Base-by-base conservation (phyloP, 30 jellyfish, hydroid and myxozoan genomes). In the Chrysaora quinquecirrha region DNA sequence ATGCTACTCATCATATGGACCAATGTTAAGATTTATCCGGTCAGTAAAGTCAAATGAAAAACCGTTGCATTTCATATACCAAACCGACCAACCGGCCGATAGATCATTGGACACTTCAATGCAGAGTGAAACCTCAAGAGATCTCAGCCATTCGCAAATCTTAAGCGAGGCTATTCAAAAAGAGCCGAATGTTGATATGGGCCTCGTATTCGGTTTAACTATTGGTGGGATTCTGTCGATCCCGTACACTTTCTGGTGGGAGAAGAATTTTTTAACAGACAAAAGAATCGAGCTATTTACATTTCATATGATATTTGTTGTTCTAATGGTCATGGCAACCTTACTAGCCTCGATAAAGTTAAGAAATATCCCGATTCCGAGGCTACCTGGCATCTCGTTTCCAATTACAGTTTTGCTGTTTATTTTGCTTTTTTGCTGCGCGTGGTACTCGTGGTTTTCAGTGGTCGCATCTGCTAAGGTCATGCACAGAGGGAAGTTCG, bases 191-290 rank as follows among this genome's bases (percentile, higher is more conserved):
- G 66, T 74, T n/a, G 94, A 84, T 27, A 60, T 74, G 56, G 94
- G 94, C 43, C 72, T 84, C 18, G 87, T 84, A 11, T 72, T 84
- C 35, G 94, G 94, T 0, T 34, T 84, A 32, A 74, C 87, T 2
- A 72, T 84, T 38, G 94, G 94, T 1, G 87, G 87, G 1, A 64
- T 84, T 19, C 75, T 84, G 2, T 84, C 94, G 12, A 84, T 84
- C 47, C 94, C 94, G 21, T 84, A 84, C 56, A 84, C 94, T 0
- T 84, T 84, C 34, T 73, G 94, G 87, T 84, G 94, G 94, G 83
- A 84, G 63, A 66, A 73, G n/a, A 64, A 76, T 34, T 49, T 84
- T n/a, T 48, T 84, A n/a, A 64, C 87, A 0, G 94, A 84, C 69
- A 84, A 84, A 30, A 71, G 68, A 38, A 62, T 74, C 22, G 94